These are phyloP conservation scores for Callyntrura sp. DNA, from an alignment of 2,888 invertebrate species.

Conservation along the genomic window DNA sequence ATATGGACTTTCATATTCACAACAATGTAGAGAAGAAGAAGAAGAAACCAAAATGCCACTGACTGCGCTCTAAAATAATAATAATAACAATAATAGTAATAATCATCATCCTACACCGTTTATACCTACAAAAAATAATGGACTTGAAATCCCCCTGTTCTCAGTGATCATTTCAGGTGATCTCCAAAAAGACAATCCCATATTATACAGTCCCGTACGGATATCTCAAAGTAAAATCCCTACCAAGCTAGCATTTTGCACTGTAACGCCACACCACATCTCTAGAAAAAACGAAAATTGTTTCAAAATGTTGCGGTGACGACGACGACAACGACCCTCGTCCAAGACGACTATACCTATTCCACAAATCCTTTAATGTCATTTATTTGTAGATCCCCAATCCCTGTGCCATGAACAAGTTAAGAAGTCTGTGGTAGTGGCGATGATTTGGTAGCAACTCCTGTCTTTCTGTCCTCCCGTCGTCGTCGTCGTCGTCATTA, in stretches of 20 bases:
- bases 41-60: slow-evolving; percentile 23
- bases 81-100: slow-evolving; percentile 3
- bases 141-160: slow-evolving; percentile 7
- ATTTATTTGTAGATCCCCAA: neutral
- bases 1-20: slow-evolving; percentile 26
- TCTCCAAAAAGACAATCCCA: neutral
- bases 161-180: slow-evolving; percentile 14
- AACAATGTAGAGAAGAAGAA: neutral
- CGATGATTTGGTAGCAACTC: neutral
- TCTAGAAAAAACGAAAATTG: slow-evolving; percentile 11
- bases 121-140: slow-evolving; percentile 4
- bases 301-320: slow-evolving; percentile 43
- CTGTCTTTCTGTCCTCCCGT: neutral
- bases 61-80: slow-evolving; percentile 21
- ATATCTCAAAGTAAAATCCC: neutral
- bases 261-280: slow-evolving; percentile 17
- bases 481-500: neutral
- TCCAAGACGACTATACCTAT: neutral
- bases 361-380: slow-evolving; percentile 36
- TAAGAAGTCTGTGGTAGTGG: neutral
- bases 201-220: neutral
- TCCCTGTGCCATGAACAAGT: slow-evolving; percentile 33
- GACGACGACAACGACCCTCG: neutral
- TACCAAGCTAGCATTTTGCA: slow-evolving; percentile 7
- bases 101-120: slow-evolving; percentile 8